Percentiles rank a stretch among this genome's conserved stretches.
Conservation (phyloP, 2,888 invertebrate genomes). For the Drosophila mimica region DNA sequence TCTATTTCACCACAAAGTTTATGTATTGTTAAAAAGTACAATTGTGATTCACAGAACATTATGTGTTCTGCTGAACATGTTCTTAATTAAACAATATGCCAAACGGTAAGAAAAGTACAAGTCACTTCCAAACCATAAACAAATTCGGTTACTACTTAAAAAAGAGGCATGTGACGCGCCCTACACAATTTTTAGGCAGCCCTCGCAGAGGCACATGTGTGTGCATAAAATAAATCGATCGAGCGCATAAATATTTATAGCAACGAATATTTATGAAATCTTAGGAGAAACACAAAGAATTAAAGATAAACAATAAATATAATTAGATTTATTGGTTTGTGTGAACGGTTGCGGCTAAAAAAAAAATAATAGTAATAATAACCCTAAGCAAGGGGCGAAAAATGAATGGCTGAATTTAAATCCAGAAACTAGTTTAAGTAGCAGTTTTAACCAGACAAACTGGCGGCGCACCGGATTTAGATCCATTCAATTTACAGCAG, state of each 20-base stretch:
- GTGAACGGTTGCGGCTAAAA: slow-evolving; percentile 43
- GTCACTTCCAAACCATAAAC: slow-evolving; percentile 14
- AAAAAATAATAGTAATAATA: slow-evolving; percentile 35
- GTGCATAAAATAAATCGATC: slow-evolving; percentile 55
- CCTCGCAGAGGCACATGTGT: slow-evolving; percentile 56
- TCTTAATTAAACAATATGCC: background rate
- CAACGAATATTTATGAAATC: slow-evolving; percentile 65
- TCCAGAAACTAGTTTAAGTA: slow-evolving; percentile 11
- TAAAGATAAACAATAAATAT: slow-evolving; percentile 47
- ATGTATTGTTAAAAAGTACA: background rate
- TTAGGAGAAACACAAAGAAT: slow-evolving; percentile 24
- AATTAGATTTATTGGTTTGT: slow-evolving; percentile 41
- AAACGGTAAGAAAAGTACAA: background rate
- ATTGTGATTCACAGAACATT: slow-evolving; percentile 10
- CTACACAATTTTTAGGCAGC: slow-evolving; percentile 13
- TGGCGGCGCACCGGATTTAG: slow-evolving; percentile 46
- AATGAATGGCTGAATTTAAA: slow-evolving; percentile 11
- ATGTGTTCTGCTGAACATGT: background rate
- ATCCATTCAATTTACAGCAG: slow-evolving; percentile 5
- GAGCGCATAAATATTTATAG: slow-evolving; percentile 67
- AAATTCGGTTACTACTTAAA: slow-evolving; percentile 3
- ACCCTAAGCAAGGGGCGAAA: background rate
- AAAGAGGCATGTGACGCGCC: slow-evolving; percentile 1
- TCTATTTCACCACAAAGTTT: background rate
- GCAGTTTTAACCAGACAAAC: slow-evolving; percentile 41